Evolutionary conservation across 2,113 vertebrate species (phyloP), one percentile per base, ranked within the genome.

Genomic region (Colinus virginianus): DNA sequence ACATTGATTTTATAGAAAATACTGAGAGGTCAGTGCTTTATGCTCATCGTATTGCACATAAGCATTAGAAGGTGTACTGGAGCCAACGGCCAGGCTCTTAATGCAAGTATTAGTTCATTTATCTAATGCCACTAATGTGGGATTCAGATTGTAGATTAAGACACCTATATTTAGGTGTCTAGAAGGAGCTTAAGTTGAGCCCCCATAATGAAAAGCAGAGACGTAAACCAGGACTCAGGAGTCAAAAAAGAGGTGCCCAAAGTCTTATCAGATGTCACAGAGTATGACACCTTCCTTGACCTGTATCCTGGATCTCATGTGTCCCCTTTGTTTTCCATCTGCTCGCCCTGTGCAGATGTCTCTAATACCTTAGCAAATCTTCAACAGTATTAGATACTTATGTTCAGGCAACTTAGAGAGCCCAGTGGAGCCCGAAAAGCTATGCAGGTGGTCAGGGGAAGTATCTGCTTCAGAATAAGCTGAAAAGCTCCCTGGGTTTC

Each of bases 331-430:
- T 30, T 85, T 67, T 16, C 8, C 1, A 11, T 2, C 8, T 19
- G 32, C 15, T 85, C 1, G 0, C 30, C 53, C 55, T 46, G 10
- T 48, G 55, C 22, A 91, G 46, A 32, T 34, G 25, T 36, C 42
- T 74, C 63, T 8, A 4, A 30, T 3, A 67, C 21, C 0, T 0
- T 0, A 80, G 14, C 32, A 67, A 88, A 81, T 30, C 64, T 63
- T 78, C 22, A 83, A 61, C 30, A 72, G 36, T 22, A 62, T 36
- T n/a, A 79, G 40, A 63, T 34, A 66, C 8, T 8, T 9, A 64
- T 30, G 63, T 59, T 58, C 64, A 64, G 32, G 34, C 16, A 95
- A 46, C 32, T 83, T 51, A 7, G 0, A 4, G 38, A 70, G 7
- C 12, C 51, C 38, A 51, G 4, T 4, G 38, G 56, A 80, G 46